Base-by-base conservation (phyloP, 2,113 vertebrate species). In the Erythrocercus mccallii region DNA sequence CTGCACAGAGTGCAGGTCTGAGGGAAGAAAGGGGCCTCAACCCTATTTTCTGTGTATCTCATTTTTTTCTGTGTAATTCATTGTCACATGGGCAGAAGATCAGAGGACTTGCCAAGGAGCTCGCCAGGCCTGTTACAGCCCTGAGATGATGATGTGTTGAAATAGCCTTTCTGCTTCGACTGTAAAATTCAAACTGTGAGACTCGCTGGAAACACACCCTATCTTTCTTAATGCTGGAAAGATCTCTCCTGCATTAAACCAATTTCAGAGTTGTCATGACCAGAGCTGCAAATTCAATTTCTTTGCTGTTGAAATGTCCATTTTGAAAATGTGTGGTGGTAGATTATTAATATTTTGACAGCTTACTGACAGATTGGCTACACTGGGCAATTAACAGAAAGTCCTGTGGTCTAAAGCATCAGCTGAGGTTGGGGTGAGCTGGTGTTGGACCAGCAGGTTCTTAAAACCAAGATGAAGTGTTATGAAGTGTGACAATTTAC, bases 281-380 rank as follows among this genome's bases (percentile, higher is more conserved):
- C 61, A 90, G 45, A 31, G 38, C 38, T 91, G 68, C 16, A 94
- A 87, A 91, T 92, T 80, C 80, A 68, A 81, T 85, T 93, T 94
- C 44, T 94, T 72, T 91, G 64, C 79, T 88, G 69, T n/a, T 92
- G 60, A 85, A 93, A 88, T 20, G 42, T 90, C 66, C 64, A 84
- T 44, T 83, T 78, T 77, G 74, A 85, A 84, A 88, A 90, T 37
- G 25, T 76, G 60, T 69, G 20, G n/a, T 50, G 44, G 37, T 79
- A 54, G 51, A 74, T 76, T 57, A 80, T 95, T 73, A 86, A n/a
- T 92, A 68, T 93, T 94, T 91, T 96, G 94, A 89, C 94, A 95
- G 24, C 10, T 89, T 62, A 62, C 56, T 88, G 92, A 76, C 91
- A 96, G 42, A 16, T 21, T 61, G 45, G 71, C 73, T 92, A 68